A percentile compares a stretch with the other conserved stretches of the same genome.
Conservation (phyloP, 92 coral and sea anemone species). For the Phymanthus crucifer region DNA sequence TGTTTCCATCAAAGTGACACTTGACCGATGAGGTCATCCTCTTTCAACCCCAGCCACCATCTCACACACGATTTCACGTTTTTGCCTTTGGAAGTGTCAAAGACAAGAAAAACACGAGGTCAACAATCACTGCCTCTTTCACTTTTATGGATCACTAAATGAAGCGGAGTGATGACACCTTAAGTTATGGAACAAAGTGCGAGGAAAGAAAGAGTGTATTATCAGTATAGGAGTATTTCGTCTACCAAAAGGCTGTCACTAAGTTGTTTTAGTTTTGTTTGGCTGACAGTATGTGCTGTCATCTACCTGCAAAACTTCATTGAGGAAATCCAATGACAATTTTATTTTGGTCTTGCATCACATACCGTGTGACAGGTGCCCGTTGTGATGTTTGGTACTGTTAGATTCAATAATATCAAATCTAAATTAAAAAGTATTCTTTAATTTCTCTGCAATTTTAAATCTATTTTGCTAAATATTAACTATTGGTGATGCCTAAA, state of each 20-base stretch:
- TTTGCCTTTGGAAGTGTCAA: slow-evolving; percentile 4
- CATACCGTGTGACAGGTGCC: slow-evolving; percentile 23
- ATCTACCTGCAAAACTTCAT: slow-evolving; percentile 14
- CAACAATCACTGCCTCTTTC: background rate
- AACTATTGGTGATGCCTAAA: background rate
- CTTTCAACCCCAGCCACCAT: background rate
- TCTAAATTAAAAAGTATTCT: background rate
- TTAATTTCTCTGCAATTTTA: background rate
- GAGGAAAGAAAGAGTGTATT: background rate
- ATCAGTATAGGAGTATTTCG: background rate
- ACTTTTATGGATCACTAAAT: background rate
- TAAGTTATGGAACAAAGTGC: background rate
- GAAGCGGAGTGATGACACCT: background rate
- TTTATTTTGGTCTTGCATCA: slow-evolving; percentile 12
- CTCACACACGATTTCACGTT: background rate
- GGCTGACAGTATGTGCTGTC: slow-evolving; percentile 13
- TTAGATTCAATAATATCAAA: background rate
- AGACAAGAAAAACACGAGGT: background rate
- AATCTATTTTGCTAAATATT: too few relatives aligned
- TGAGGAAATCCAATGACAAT: background rate
- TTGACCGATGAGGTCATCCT: slow-evolving; percentile 41
- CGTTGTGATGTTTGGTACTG: slow-evolving; percentile 9
- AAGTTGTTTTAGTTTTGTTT: slow-evolving; percentile 16
- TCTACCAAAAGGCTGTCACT: slow-evolving; percentile 4
- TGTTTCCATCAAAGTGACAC: slow-evolving; percentile 15